Conservation (phyloP, 2,797 vertebrate genomes). For the Pogoniulus pusillus region DNA sequence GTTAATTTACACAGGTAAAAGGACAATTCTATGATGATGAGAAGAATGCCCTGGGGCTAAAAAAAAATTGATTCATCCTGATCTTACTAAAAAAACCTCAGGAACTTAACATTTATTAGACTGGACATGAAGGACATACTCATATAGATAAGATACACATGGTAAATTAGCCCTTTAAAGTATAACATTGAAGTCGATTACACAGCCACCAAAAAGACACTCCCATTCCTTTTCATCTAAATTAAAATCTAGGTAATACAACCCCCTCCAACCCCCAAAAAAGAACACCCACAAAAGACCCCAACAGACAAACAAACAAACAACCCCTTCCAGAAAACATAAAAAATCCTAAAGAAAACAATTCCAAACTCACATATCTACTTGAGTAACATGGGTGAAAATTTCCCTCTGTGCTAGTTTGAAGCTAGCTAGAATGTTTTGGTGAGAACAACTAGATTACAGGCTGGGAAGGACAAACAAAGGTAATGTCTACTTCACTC, state of each 20-base stretch:
- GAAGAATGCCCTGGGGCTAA: background rate
- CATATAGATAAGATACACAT: slow-evolving; percentile 59
- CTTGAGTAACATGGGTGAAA: slow-evolving; percentile 45
- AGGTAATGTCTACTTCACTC: no score
- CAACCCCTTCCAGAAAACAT: no score
- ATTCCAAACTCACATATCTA: background rate
- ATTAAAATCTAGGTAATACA: slow-evolving; percentile 62
- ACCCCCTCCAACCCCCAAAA: no score
- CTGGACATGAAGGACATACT: slow-evolving; percentile 62
- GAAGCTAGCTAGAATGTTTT: no score
- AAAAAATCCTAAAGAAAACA: background rate
- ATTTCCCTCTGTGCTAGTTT: no score
- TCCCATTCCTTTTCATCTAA: slow-evolving; percentile 59
- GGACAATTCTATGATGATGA: background rate
- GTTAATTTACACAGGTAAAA: slow-evolving; percentile 13
- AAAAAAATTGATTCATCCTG: slow-evolving; percentile 24
- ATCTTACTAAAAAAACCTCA: background rate
- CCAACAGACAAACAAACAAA: no score
- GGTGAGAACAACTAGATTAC: no score
- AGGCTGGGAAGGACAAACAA: no score
- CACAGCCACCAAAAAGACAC: slow-evolving; percentile 42
- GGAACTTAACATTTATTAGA: slow-evolving; percentile 65
- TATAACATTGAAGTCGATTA: slow-evolving; percentile 62
- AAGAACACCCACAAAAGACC: background rate
- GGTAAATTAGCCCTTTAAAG: slow-evolving; percentile 59